Conservation (phyloP, 2,113 vertebrate species). For the Epinephelus lanceolatus region DNA sequence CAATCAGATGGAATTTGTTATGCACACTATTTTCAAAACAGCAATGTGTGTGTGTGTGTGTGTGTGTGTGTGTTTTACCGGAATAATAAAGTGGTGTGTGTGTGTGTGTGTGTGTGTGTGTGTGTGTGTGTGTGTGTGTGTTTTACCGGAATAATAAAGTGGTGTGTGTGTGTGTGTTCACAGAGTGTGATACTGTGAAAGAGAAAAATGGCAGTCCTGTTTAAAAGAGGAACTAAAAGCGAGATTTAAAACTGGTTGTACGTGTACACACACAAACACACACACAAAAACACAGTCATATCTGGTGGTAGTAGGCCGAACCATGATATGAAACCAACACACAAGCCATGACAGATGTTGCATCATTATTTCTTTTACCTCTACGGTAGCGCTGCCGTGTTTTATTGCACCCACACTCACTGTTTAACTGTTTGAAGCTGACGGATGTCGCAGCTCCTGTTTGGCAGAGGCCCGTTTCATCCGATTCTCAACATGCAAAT, state of each 20-base stretch:
- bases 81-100: neutral
- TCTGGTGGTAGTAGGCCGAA: neutral
- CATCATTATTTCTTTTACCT: neutral
- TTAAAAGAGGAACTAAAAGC: slow-evolving; percentile 62
- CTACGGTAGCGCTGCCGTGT: too few species aligned
- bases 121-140: neutral
- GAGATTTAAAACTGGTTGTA: slow-evolving; percentile 14
- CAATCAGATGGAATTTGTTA: neutral
- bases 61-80: neutral
- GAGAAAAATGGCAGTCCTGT: slow-evolving; percentile 35
- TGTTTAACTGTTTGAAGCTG: neutral
- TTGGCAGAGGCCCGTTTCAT: neutral
- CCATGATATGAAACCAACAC: neutral
- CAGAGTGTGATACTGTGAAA: slow-evolving; percentile 35
- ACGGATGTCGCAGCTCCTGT: neutral
- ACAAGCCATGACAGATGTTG: neutral
- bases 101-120: neutral
- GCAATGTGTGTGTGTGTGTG: slow-evolving; percentile 6
- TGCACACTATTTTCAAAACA: slow-evolving; percentile 11
- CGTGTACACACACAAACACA: neutral
- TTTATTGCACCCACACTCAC: too few species aligned
- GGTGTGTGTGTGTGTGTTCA: neutral
- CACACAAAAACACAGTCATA: neutral
- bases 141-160: neutral
- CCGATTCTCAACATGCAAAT: too few species aligned